Base-by-base conservation (phyloP, 2,797 vertebrate species). In the Tragelaphus oryx region DNA sequence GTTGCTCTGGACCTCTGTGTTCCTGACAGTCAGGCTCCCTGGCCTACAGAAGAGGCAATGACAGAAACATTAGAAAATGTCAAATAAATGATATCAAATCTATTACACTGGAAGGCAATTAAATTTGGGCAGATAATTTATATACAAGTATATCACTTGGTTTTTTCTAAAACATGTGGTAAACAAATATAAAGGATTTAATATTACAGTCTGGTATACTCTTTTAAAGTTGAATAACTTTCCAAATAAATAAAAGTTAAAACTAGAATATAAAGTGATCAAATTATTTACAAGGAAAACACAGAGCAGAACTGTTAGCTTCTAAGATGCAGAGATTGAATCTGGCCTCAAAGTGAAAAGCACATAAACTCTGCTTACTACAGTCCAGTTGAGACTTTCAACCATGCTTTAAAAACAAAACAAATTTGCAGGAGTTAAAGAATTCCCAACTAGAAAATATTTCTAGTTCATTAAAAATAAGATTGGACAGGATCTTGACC, bases 1-100 rank as follows among this genome's bases (percentile, higher is more conserved):
- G 28, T 3, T 75, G 95, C 14, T 17, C 28, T 9, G 81, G 60
- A 65, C 75, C 91, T 96, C 37, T 41, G 78, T 87, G 86, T 82
- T 98, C 93, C 71, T 93, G 94, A 97, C 4, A 95, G 75, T 90
- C 94, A 83, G 30, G 28, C 13, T 97, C 94, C 65, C 75, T 62
- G 83, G 11, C 68, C 98, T 98, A 28, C 33, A 89, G 71, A 54
- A 75, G 87, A 84, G 84, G 86, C 89, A 79, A 75, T 16, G 80
- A 87, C 30, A 91, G 57, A 94, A 97, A 80, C 28, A 68, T 93
- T 13, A 96, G 84, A 90, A 93, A 93, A 89, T 8, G 8, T 48
- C 59, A 74, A 41, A 22, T 79, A 68, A 46, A 91, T 33, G 28
- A 28, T 24, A 80, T 50, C 26, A 33, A 78, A 75, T 62, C 41